Evolutionary conservation across 2,888 invertebrate species (phyloP), one percentile per base, ranked within the genome.

Genomic region (Philaethria dido): DNA sequence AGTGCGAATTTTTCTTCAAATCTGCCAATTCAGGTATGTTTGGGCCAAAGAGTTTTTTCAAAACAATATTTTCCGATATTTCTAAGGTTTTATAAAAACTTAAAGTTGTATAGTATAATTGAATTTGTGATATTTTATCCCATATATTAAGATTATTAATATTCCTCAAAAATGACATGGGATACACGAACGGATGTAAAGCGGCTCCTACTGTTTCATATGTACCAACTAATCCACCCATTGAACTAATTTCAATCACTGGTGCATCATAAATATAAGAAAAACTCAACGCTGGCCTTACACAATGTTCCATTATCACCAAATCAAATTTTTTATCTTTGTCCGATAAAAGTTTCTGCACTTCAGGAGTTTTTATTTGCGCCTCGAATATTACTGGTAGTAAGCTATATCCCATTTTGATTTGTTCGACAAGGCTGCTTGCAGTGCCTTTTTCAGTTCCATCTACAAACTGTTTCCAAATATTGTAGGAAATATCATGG

Each of bases 1-100:
- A 72, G 64, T 85, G 83, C 0, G 86, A 69, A 64, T 80, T 79
- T 6, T 75, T 75, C 3, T 69, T 69, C 25, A 83, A 69, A 13
- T 79, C 78, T 2, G 60, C 13, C 0, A 79, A 6, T 4, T 60
- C 25, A 0, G 79, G 79, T 2, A 71, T 64, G 61, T 78, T 69
- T 2, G 71, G 50, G 14, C 78, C 80, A 52, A 80, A 77, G 13
- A 75, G n/a, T 54, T 67, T 71, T 61, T 72, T 75, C 3, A 78
- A 16, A 14, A 73, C 36, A 36, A 60, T 54, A 66, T 77, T 65
- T 47, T 71, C 69, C 2, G 20, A 14, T 0, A 69, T 14, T 60
- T 73, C 72, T 52, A 33, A 13, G 20, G 29, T 5, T 20, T 20
- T 3, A 62, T 68, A 69, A 69, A 65, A 50, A 42, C 60, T 18